A percentile compares a stretch with the other conserved stretches of the same genome.
These are phyloP conservation scores for Panopea generosa DNA, from an alignment of 2,888 invertebrate species.

Conservation along the genomic window DNA sequence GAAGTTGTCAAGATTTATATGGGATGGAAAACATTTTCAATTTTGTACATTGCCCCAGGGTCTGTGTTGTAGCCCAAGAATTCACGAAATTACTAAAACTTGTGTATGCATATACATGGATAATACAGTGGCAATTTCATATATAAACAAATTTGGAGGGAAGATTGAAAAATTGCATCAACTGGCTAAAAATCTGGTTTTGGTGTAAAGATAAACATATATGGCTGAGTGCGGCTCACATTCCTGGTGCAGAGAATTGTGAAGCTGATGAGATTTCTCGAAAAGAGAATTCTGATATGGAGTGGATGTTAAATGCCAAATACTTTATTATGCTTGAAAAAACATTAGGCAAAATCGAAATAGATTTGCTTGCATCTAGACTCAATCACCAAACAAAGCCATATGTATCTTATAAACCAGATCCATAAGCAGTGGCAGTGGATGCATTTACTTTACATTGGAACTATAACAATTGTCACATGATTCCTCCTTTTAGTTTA, in stretches of 20 bases:
- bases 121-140: no score
- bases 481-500: constrained; percentile 8
- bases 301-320: background rate
- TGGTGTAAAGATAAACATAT: background rate
- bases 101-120: background rate
- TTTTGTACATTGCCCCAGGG: constrained; percentile 9
- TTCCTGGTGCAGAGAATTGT: constrained; percentile 1
- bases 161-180: background rate
- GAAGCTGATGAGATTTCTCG: constrained; percentile 1
- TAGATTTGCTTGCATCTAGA: no score
- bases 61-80: background rate
- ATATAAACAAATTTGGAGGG: background rate
- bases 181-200: constrained; percentile 5
- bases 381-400: no score
- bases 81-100: constrained; percentile 6
- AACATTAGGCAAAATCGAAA: no score
- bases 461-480: no score
- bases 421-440: no score
- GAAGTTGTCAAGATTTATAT: constrained; percentile 9
- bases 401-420: no score
- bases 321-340: no score
- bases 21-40: constrained; percentile 9
- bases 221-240: constrained; percentile 6
- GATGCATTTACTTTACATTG: no score
- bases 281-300: background rate